These are phyloP conservation scores for Drosophila chauvacae DNA, from an alignment of 1,140 invertebrate genomes.

Conservation along the genomic window DNA sequence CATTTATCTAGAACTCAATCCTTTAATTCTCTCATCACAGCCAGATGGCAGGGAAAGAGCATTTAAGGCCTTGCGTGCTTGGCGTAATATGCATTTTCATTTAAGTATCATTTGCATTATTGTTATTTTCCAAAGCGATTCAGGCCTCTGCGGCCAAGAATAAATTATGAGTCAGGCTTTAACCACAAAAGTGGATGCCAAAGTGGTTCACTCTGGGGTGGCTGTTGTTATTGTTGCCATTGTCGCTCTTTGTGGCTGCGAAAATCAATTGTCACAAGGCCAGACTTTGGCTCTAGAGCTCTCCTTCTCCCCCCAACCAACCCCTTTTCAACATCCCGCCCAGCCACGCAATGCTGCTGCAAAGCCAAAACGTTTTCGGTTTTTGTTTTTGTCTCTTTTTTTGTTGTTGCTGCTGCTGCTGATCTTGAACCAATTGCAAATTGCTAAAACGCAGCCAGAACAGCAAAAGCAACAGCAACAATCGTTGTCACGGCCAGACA, in stretches of 20 bases:
- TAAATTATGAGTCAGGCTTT: conserved; percentile 56
- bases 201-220: conserved; percentile 48
- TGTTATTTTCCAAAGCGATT: conserved; percentile 39
- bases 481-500: conserved; percentile 57
- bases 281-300: conserved; percentile 18
- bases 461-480: conserved; percentile 23
- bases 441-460: conserved; percentile 60
- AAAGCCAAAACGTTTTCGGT: conserved; percentile 36
- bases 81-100: conserved; percentile 7
- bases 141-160: conserved; percentile 39
- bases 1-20: neutral
- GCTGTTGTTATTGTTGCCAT: conserved; percentile 15
- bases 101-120: conserved; percentile 21
- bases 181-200: conserved; percentile 50
- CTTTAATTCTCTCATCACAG: neutral
- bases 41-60: neutral
- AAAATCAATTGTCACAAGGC: conserved; percentile 64
- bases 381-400: conserved; percentile 14
- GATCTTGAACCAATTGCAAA: conserved; percentile 82
- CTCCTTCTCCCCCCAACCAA: neutral
- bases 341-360: conserved; percentile 39
- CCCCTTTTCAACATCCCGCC: neutral
- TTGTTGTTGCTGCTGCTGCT: conserved; percentile 34
- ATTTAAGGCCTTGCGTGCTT: conserved; percentile 12
- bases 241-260: conserved; percentile 42